Base-by-base conservation (phyloP, 2,888 invertebrate genomes). In the Mamestra brassicae region DNA sequence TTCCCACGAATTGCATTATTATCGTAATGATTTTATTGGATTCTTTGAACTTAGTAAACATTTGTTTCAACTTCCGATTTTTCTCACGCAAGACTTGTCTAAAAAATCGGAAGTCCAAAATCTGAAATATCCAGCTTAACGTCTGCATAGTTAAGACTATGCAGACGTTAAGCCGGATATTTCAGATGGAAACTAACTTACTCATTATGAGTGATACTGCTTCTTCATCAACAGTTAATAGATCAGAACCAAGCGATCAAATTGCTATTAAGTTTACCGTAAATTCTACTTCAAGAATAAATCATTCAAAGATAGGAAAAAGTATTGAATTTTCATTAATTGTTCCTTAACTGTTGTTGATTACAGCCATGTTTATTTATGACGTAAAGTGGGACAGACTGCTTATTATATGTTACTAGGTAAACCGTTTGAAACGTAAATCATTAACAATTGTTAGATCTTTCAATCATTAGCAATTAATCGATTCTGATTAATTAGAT, bases 311-410 rank as follows among this genome's bases (percentile, higher is more conserved):
- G 11, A 61, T 47, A 36, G 7, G 45, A 83, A 72, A 71, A 73
- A 70, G 8, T 66, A 26, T 36, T 57, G 45, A 54, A 54, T 71
- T 60, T 66, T 70, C 8, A 60, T 69, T 11, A 61, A 70, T 67
- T 71, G n/a, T 61, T 60, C 50, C 36, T 15, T 72, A 72, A 64
- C 76, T 75, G 75, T 75, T 67, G 10, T 15, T 80, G 50, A 79
- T 67, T 66, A 50, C 15, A 50, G 4, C 3, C 1, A 79, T 82
- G 76, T 67, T 64, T 82, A 76, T 76, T 70, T 45, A 83, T 76
- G 60, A 58, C 3, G 42, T 54, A 61, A 79, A 61, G 47, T 68
- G 1, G 57, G 13, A 4, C 10, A 58, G 3, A 8, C 38, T 34
- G 13, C 34, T 67, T 54, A 50, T 62, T 67, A 65, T 47, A 26